These are phyloP conservation scores for Chymomyza amoena DNA, from an alignment of 2,888 invertebrate genomes.

Conservation along the genomic window DNA sequence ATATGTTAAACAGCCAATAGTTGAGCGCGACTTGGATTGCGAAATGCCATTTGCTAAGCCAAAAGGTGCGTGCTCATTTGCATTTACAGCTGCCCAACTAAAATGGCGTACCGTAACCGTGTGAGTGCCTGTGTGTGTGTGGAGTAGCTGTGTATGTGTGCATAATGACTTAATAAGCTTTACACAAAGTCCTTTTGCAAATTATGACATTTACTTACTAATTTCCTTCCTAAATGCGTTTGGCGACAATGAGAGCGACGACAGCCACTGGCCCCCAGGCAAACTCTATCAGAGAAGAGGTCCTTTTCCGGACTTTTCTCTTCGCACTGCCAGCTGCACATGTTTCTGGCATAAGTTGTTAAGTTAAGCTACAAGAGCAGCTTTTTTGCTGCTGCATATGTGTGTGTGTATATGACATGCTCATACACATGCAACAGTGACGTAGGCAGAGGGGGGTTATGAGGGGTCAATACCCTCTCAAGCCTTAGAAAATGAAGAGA, in stretches of 20 bases:
- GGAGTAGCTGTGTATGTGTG: constrained; percentile 28
- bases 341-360: constrained; percentile 60
- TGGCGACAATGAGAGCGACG: constrained; percentile 44
- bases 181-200: constrained; percentile 59
- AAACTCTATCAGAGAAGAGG: not conserved
- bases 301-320: constrained; percentile 12
- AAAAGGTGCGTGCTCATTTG: constrained; percentile 25
- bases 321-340: constrained; percentile 13
- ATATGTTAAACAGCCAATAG: constrained; percentile 16
- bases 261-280: not conserved
- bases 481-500: no score
- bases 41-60: not conserved
- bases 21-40: constrained; percentile 10
- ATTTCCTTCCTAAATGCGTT: constrained; percentile 72
- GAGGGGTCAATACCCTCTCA: no score
- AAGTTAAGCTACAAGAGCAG: constrained; percentile 60
- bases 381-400: constrained; percentile 19
- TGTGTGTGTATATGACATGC: not conserved
- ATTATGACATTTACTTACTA: constrained; percentile 71
- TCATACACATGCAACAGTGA: not conserved
- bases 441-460: no score
- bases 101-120: not conserved
- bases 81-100: constrained; percentile 40
- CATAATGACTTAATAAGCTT: constrained; percentile 67
- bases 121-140: not conserved